Evolutionary conservation across 2,113 vertebrate species (phyloP).

Genomic region (Psephotus haematonotus): DNA sequence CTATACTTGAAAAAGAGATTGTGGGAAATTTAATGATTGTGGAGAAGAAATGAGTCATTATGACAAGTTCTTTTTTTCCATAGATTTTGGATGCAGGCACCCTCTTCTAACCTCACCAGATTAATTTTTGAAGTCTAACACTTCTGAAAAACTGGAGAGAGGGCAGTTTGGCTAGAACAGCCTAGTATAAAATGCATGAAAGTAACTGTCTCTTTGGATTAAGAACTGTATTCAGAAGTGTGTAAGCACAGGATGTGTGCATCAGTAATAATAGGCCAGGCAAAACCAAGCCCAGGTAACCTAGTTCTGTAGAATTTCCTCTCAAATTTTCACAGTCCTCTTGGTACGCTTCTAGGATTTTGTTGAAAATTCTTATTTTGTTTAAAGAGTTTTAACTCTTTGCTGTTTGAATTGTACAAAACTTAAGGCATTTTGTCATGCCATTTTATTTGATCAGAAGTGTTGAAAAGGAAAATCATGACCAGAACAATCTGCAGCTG

Average conservation of each 20-base stretch:
- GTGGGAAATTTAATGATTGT: not conserved
- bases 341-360: fast-evolving
- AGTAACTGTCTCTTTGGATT: not conserved
- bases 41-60: not conserved
- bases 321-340: not conserved
- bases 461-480: not conserved
- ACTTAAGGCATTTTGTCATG: not conserved
- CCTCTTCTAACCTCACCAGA: not conserved
- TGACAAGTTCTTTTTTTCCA: not conserved
- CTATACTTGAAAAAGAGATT: not conserved
- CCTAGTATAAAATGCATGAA: not conserved
- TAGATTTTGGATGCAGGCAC: not conserved
- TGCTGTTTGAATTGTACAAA: not conserved
- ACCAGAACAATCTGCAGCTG: not conserved
- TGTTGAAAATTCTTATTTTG: not conserved
- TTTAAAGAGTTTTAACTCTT: not conserved
- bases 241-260: not conserved
- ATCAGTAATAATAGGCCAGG: not conserved
- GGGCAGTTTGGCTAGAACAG: not conserved
- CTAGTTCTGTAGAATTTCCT: not conserved
- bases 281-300: not conserved
- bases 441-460: not conserved
- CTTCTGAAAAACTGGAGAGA: not conserved
- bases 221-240: not conserved
- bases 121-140: not conserved